phyloP scores from a whole-genome alignment of 2,797 vertebrate species.

The Eulemur albifrons region DNA sequence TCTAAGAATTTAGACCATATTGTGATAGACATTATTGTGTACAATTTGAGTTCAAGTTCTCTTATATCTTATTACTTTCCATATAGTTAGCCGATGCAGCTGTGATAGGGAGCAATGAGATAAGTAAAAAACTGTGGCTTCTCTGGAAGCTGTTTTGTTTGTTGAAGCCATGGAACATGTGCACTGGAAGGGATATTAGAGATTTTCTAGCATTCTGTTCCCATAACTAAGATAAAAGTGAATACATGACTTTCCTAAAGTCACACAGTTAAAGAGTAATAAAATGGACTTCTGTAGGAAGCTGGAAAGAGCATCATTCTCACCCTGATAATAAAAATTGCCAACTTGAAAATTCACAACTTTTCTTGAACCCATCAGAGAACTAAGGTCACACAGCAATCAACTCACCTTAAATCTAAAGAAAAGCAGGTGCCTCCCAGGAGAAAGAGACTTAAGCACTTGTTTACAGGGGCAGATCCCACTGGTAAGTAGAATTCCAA shows the following conservation, averaged over 20 bases:
- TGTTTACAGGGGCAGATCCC: not conserved
- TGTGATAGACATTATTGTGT: not conserved
- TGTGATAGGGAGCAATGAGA: not conserved
- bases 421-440: not conserved
- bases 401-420: not conserved
- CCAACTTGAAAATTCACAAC: not conserved
- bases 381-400: not conserved
- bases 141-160: constrained; percentile 8
- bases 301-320: not conserved
- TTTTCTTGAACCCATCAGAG: not conserved
- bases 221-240: not conserved
- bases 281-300: not conserved
- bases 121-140: not conserved
- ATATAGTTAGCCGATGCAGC: not conserved
- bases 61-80: not conserved
- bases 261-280: not conserved
- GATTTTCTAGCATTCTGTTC: constrained; percentile 14
- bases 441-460: not conserved
- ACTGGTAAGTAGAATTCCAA: not conserved
- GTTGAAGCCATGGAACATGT: not conserved
- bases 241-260: not conserved
- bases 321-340: not conserved
- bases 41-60: not conserved
- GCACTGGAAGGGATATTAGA: not conserved
- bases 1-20: not conserved